Evolutionary conservation across 2,888 invertebrate genomes (phyloP).

Genomic region (Cephus nigrinus): DNA sequence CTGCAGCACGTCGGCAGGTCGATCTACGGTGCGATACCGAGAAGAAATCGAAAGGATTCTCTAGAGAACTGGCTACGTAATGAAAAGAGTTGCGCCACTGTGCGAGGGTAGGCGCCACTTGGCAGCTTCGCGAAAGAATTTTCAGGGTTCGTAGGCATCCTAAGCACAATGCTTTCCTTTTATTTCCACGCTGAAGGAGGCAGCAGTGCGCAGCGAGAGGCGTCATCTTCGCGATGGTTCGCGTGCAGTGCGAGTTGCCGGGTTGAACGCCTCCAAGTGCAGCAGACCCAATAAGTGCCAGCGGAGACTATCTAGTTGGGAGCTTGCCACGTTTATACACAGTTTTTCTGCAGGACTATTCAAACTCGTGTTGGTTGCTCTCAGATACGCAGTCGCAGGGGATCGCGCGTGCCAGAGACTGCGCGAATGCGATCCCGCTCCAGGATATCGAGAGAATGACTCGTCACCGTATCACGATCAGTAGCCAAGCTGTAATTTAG

Average conservation of each 20-base stretch:
- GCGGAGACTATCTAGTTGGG: slow-evolving; percentile 38
- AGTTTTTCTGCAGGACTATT: background rate
- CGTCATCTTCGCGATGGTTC: slow-evolving; percentile 27
- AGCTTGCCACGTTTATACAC: background rate
- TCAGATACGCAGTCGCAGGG: too few relatives aligned
- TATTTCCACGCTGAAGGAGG: slow-evolving; percentile 34
- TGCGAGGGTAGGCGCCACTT: background rate
- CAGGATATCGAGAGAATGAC: too few relatives aligned
- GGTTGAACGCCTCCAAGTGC: slow-evolving; percentile 62
- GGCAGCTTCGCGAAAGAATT: slow-evolving; percentile 16
- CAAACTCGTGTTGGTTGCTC: too few relatives aligned
- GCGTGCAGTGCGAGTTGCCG: slow-evolving; percentile 50
- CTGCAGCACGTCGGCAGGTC: too few relatives aligned
- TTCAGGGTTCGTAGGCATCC: slow-evolving; percentile 42
- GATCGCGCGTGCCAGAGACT: too few relatives aligned
- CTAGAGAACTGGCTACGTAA: too few relatives aligned
- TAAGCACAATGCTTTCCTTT: slow-evolving; percentile 41
- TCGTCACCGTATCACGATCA: too few relatives aligned
- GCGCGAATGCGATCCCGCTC: too few relatives aligned
- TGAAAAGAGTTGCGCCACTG: background rate
- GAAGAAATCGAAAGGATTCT: background rate
- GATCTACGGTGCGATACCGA: background rate
- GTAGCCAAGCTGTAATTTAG: background rate
- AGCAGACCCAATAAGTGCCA: slow-evolving; percentile 59
- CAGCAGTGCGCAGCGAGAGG: slow-evolving; percentile 28